Evolutionary conservation across 2,113 vertebrate species (phyloP).

Genomic region (Phalacrocorax pelagicus): DNA sequence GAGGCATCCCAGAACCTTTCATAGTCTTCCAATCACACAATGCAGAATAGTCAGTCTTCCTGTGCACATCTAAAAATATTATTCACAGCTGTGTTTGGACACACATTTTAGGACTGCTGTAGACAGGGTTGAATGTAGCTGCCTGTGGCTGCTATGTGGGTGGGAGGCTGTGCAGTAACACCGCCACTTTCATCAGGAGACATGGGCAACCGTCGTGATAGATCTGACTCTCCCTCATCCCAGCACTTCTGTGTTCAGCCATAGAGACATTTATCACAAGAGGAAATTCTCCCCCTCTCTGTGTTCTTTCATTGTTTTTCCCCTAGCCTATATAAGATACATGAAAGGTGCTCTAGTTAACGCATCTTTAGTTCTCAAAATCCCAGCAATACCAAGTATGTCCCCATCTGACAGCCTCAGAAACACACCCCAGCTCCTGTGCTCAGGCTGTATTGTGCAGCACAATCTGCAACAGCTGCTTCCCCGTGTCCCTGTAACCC

Average conservation of each 20-base stretch:
- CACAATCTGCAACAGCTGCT: background rate
- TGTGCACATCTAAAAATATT: background rate
- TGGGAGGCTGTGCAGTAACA: background rate
- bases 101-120: background rate
- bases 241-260: background rate
- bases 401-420: background rate
- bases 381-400: background rate
- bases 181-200: background rate
- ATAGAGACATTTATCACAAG: background rate
- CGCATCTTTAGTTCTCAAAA: background rate
- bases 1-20: slow-evolving; percentile 13
- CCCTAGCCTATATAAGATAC: too few relatives aligned
- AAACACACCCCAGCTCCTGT: background rate
- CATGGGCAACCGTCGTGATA: fast-evolving
- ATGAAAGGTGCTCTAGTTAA: background rate
- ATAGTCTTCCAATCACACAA: slow-evolving; percentile 27
- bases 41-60: background rate
- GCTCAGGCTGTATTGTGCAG: background rate
- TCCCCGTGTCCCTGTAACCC: background rate
- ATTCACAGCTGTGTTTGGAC: slow-evolving; percentile 45
- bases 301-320: background rate
- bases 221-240: background rate
- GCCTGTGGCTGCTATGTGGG: background rate
- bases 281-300: background rate
- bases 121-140: background rate